Evolutionary conservation across 2,113 vertebrate genomes (phyloP), one percentile per base, ranked within the genome.

Genomic region (Salvelinus alpinus): DNA sequence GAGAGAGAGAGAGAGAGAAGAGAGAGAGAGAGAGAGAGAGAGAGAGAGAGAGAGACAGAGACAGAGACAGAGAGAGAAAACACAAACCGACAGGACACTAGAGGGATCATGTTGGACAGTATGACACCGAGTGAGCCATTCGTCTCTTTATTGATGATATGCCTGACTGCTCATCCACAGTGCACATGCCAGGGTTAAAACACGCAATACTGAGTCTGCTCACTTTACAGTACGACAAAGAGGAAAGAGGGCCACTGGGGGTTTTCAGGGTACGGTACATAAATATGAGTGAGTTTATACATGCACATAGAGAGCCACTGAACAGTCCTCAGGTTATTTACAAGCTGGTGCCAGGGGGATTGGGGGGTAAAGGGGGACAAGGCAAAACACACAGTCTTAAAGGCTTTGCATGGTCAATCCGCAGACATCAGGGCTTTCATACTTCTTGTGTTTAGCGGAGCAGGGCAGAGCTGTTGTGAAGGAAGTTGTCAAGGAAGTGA

Each of bases 151-250:
- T 91, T 92, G 81, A 90, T 88, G 89, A 90, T 92, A 90, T 90
- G 87, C 38, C 83, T 66, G 89, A 82, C 89, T 86, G 91, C 78
- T 91, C 86, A 87, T 93, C 92, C 92, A 94, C 84, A 91, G 90
- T 88, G 90, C 89, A 91, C 85, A 78, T 86, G 88, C 91, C 90
- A 90, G 88, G 88, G 87, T 90, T 78, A 80, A 92, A 80, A 93
- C 88, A 92, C 91, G 91, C 91, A 93, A 90, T 91, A 93, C 31
- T 77, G 84, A 90, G 70, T 90, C 90, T 85, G 92, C 82, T 91
- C 88, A 89, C 87, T 91, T 54, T 92, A 94, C 90, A 88, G 88
- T 77, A 90, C 82, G 71, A 92, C 90, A 87, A 89, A 87, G 48
- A 51, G 7, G 48, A 24, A 7, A 62, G 6, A 34, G 11, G 13